These are phyloP conservation scores for Aporophyla nigra DNA, from an alignment of 2,888 invertebrate species.

Conservation along the genomic window DNA sequence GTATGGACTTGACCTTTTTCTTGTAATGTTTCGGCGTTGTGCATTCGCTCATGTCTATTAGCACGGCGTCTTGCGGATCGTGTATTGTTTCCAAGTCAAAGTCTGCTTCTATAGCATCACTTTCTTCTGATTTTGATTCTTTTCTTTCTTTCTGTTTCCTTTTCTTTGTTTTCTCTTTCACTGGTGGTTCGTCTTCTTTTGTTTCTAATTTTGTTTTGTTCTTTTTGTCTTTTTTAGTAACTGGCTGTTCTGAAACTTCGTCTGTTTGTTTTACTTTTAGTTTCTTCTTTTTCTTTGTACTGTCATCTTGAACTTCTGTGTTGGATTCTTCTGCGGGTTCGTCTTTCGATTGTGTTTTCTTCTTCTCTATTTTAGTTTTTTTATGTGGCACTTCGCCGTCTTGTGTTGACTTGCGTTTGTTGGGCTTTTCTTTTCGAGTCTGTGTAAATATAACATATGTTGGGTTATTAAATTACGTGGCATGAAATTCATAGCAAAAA, in stretches of 20 bases:
- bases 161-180: slow-evolving; percentile 47
- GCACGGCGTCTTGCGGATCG: slow-evolving; percentile 76
- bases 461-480: background rate
- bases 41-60: slow-evolving; percentile 82
- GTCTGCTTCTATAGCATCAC: slow-evolving; percentile 83
- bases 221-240: slow-evolving; percentile 56
- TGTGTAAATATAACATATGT: slow-evolving; percentile 53
- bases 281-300: slow-evolving; percentile 25
- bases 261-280: slow-evolving; percentile 9
- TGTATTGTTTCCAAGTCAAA: slow-evolving; percentile 78
- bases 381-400: slow-evolving; percentile 39
- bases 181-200: slow-evolving; percentile 29
- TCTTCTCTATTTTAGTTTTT: slow-evolving; percentile 47
- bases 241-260: slow-evolving; percentile 40
- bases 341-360: slow-evolving; percentile 26
- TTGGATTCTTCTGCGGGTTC: slow-evolving; percentile 15
- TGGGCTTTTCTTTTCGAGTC: slow-evolving; percentile 69
- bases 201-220: slow-evolving; percentile 49
- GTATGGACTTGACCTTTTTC: slow-evolving; percentile 75
- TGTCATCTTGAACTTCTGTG: slow-evolving; percentile 19
- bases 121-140: slow-evolving; percentile 73
- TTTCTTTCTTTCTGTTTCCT: slow-evolving; percentile 48
- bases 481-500: background rate
- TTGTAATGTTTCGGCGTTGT: slow-evolving; percentile 76
- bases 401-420: slow-evolving; percentile 68